These are phyloP conservation scores for Notodonta dromedarius DNA, from an alignment of 2,888 invertebrate species.

Conservation along the genomic window DNA sequence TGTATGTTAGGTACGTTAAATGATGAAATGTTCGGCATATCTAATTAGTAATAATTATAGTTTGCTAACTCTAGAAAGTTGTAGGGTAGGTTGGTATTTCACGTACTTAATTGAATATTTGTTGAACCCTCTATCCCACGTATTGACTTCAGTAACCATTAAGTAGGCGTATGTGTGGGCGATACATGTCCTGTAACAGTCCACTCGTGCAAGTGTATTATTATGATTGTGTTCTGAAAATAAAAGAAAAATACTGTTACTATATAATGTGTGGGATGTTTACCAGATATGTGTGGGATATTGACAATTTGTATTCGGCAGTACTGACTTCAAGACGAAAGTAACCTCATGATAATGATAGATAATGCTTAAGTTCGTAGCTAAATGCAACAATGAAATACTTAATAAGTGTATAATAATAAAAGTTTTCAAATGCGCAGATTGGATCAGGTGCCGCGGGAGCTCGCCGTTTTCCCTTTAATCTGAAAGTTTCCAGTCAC, in stretches of 20 bases:
- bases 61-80: too few relatives aligned
- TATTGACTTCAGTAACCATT: neutral
- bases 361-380: too few relatives aligned
- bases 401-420: neutral
- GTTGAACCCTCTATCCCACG: neutral
- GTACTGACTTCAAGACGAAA: too few relatives aligned
- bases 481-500: constrained; percentile 19
- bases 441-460: neutral
- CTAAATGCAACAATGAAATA: neutral
- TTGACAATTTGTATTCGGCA: too few relatives aligned
- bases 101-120: neutral
- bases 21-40: too few relatives aligned
- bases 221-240: neutral
- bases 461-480: constrained; percentile 10
- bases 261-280: too few relatives aligned
- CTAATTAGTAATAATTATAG: too few relatives aligned
- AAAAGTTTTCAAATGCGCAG: neutral
- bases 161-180: neutral
- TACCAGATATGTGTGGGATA: too few relatives aligned
- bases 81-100: neutral
- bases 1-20: too few relatives aligned
- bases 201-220: neutral
- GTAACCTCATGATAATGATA: too few relatives aligned
- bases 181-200: neutral
- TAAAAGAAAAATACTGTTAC: neutral